phyloP scores from a whole-genome alignment of 1,140 invertebrate species.

The Dysdera silvatica region DNA sequence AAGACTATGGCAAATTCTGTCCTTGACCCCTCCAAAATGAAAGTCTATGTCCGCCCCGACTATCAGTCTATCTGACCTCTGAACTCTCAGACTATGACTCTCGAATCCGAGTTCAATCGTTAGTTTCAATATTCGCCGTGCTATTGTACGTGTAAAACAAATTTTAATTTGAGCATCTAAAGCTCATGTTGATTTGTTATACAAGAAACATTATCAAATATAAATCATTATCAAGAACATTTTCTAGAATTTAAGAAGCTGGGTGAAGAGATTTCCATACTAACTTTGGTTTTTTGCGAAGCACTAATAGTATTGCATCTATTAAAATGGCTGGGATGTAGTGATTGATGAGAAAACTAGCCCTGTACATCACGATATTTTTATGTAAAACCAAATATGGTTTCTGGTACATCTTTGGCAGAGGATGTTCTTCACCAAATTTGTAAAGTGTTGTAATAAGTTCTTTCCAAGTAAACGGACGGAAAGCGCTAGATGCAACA shows the following conservation, averaged over 20 bases:
- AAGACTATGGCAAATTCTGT: no score
- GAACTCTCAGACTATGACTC: no score
- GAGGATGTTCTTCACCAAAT: conserved; percentile 27
- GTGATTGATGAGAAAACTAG: conserved; percentile 28
- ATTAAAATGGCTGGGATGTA: conserved; percentile 29
- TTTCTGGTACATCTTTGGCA: conserved; percentile 30
- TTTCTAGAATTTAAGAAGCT: neutral
- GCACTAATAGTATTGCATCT: conserved; percentile 26
- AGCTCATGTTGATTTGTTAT: neutral
- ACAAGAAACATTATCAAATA: neutral
- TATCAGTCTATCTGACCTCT: no score
- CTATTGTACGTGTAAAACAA: no score
- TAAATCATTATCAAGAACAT: neutral
- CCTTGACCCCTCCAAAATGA: no score
- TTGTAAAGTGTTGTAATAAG: conserved; percentile 15
- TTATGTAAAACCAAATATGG: conserved; percentile 25
- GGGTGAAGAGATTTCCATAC: neutral
- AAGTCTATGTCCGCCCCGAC: no score
- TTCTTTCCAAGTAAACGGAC: conserved; percentile 65
- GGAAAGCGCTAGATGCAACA: neutral
- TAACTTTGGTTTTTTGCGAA: conserved; percentile 33
- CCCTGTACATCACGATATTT: conserved; percentile 16
- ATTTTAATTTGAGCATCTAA: neutral
- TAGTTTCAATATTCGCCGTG: no score
- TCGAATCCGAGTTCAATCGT: no score